Base-by-base conservation (phyloP, 2,113 vertebrate species). In the Leucopsar rothschildi region DNA sequence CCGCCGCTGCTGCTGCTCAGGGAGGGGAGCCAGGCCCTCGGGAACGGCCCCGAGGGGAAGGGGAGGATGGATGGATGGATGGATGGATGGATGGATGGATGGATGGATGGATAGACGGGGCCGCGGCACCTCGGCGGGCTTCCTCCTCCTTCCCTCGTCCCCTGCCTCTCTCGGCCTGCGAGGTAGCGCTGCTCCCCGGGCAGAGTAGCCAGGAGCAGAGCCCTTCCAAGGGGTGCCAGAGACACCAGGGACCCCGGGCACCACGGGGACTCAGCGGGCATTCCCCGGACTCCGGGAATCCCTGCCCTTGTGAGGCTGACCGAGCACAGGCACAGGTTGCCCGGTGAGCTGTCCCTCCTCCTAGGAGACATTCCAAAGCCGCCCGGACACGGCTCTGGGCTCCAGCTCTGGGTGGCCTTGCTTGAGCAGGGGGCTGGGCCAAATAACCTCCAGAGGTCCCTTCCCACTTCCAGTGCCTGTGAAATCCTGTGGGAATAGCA, bases 201-300 rank as follows among this genome's bases (percentile, higher is more conserved):
- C 39, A 7, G 63, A 9, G 21, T 18, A n/a, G 10, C 4, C 33
- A 2, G 39, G 33, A 53, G 23, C n/a, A 15, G 24, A 47, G 44
- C 44, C 10, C 23, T 35, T 17, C 44, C 20, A 4, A 5, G 44
- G 7, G 14, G 22, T 5, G 42, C 56, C 28, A 0, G 63, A 1
- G 71, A 2, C 42, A 18, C 5, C 25, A 3, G 29, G 17, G 31
- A 13, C 42, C 10, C 0, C 0, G 25, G 79, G 28, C 61, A 22
- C 13, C 20, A 5, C 3, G 6, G 69, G 25, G 19, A 6, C 25
- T 4, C 50, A 10, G 73, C 11, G 8, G 47, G 23, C 10, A n/a
- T 31, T 13, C 39, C 9, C 57, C 18, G n/a, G 15, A 7, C 10
- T 2, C 8, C 4, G 15, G 64, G n/a, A 42, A 23, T 13, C 9